Evolutionary conservation across 2,888 invertebrate genomes (phyloP), one percentile per base, ranked within the genome.

Genomic region (Cosmia trapezina): DNA sequence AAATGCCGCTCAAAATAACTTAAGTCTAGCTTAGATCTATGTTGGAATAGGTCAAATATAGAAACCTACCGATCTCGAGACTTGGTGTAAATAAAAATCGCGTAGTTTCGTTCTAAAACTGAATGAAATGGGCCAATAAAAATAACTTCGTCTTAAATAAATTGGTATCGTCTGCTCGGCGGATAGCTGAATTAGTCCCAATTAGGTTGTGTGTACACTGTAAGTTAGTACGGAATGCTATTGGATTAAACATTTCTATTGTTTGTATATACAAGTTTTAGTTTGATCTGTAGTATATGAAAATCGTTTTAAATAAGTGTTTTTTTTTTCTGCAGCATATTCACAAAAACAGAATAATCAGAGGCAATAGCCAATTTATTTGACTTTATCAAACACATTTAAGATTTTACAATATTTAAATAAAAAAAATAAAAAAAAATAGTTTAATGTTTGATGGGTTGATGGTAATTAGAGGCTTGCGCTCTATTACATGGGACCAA

Each of bases 121-220:
- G 89, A 85, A 88, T 83, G 78, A 92, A 92, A 88, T 89, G 82
- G 92, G 88, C 80, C 91, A 88, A 79, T 89, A 83, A 88, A 91
- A 91, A 90, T 92, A 92, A 86, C 86, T 87, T 84, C 79, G 87
- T 88, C 90, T 89, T 90, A 84, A 85, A 90, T 90, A 89, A 88
- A 90, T 87, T 88, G 87, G 74, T 70, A 83, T 81, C 80, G 89
- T 86, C 89, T 77, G 84, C 80, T 67, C 73, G 69, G 71, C 83
- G 83, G 84, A 86, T 87, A 83, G 86, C 84, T 77, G 81, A 88
- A 88, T 89, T 89, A 87, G 88, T 85, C 74, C 81, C 86, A 88
- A 89, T 89, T 88, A 87, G 77, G 75, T 81, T 62, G 81, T 80
- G 66, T 81, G 66, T 84, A 72, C 78, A 74, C 74, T 59, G 66